Base-by-base conservation (phyloP, 2,888 invertebrate species). In the Cistogaster globosa region DNA sequence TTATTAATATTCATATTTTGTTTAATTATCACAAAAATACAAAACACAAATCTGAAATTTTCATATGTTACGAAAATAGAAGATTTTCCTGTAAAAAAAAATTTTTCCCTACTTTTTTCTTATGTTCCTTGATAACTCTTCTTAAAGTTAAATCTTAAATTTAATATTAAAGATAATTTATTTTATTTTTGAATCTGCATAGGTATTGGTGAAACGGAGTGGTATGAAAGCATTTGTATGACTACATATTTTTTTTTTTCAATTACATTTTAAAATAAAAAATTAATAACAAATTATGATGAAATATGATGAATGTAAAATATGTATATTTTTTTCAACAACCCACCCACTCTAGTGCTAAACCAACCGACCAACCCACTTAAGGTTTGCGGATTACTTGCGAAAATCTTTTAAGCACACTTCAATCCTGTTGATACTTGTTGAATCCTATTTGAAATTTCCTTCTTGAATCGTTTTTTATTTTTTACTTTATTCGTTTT, bases 361-460 rank as follows among this genome's bases (percentile, higher is more conserved):
- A 63, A 83, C 80, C 83, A 75, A 86, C 72, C 79, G 55, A 83
- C 80, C 83, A 75, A 86, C 72, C 79, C 83, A 83, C 86, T 82
- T 80, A 77, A 80, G 83, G 83, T 80, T 78, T 83, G 78, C 78
- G 83, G 80, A 82, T 86, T 83, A 83, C 86, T 83, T 83, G 76
- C 71, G 72, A 76, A 86, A 86, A 86, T 86, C 79, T 79, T 79
- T 86, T 86, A 86, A 86, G 83, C 79, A 76, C 75, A 51, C 86
- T 83, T 72, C 57, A 86, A 83, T 76, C 79, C 76, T 80, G 81
- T 83, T 83, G 78, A 86, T 80, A 86, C 86, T 86, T 86, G 83
- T 86, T 86, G 83, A 86, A 62, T 86, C 77, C 78, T 71, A 42
- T 76, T 83, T 83, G 76, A 51, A 62, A 36, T 67, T 72, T 81